A percentile compares a stretch with the other conserved stretches of the same genome.
These are phyloP conservation scores for Neotoxoptera formosana DNA, from an alignment of 1,140 invertebrate genomes.

Conservation along the genomic window DNA sequence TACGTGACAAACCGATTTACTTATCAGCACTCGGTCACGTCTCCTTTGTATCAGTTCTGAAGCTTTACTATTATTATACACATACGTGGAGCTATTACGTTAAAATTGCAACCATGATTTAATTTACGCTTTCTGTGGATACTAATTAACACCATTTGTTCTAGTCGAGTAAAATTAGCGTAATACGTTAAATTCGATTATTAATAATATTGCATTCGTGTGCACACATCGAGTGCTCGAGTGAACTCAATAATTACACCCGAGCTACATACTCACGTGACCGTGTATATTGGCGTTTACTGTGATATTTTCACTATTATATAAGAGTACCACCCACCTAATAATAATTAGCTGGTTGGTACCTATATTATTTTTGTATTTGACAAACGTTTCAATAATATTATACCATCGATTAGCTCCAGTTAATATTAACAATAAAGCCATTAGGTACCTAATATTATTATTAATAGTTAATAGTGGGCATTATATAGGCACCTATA, in stretches of 20 bases:
- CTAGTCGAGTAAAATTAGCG: background rate
- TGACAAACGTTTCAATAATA: rapidly evolving
- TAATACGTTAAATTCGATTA: background rate
- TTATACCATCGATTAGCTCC: background rate
- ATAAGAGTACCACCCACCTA: background rate
- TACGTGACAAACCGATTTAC: background rate
- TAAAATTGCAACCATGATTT: background rate
- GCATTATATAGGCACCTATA: too few species aligned
- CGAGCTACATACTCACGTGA: too few species aligned
- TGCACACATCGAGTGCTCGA: background rate
- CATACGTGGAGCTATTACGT: background rate
- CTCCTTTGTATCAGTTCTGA: background rate
- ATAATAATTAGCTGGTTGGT: background rate
- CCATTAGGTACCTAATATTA: background rate
- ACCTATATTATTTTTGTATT: background rate
- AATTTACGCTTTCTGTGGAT: background rate
- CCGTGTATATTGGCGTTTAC: too few species aligned
- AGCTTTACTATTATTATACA: background rate
- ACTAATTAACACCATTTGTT: conserved; percentile 19
- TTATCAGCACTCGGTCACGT: background rate
- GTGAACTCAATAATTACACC: background rate
- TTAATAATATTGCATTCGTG: background rate
- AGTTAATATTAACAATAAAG: background rate
- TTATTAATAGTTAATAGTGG: too few species aligned
- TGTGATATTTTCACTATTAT: background rate